Conservation (phyloP, 2,888 invertebrate species). For the Agonopterix arenella region DNA sequence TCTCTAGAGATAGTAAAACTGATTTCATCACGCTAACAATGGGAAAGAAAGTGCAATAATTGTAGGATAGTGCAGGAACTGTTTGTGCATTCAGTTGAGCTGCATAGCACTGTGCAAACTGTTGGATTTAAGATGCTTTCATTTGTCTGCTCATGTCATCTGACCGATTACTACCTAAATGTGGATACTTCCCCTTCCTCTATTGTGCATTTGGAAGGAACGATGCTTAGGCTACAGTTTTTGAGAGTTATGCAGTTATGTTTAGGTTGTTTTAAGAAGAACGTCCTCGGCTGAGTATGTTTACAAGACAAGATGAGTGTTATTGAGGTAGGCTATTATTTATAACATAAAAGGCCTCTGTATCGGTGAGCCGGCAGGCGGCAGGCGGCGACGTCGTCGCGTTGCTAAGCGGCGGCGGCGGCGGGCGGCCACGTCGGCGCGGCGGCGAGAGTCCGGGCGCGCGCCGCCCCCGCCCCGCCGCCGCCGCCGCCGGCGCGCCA, state of each 20-base stretch:
- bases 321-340: neutral
- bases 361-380: conserved; percentile 21
- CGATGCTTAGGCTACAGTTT: too few species aligned
- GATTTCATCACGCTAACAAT: conserved; percentile 65
- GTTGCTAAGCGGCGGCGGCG: conserved; percentile 59
- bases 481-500: conserved; percentile 26
- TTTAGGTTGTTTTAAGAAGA: neutral
- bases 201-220: too few species aligned
- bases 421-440: conserved; percentile 12
- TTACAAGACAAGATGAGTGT: neutral
- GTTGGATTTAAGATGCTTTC: conserved; percentile 5
- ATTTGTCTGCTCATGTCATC: conserved; percentile 1
- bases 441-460: conserved; percentile 19
- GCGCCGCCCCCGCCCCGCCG: conserved; percentile 24
- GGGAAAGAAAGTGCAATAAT: conserved; percentile 72
- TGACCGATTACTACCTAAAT: too few species aligned
- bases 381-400: conserved; percentile 34
- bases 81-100: conserved; percentile 24
- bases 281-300: neutral
- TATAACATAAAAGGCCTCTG: neutral
- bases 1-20: conserved; percentile 66
- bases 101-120: conserved; percentile 6
- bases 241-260: too few species aligned
- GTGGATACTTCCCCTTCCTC: too few species aligned
- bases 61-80: conserved; percentile 62